These are phyloP conservation scores for Suricata suricatta DNA, from an alignment of 2,113 vertebrate genomes.

Conservation along the genomic window DNA sequence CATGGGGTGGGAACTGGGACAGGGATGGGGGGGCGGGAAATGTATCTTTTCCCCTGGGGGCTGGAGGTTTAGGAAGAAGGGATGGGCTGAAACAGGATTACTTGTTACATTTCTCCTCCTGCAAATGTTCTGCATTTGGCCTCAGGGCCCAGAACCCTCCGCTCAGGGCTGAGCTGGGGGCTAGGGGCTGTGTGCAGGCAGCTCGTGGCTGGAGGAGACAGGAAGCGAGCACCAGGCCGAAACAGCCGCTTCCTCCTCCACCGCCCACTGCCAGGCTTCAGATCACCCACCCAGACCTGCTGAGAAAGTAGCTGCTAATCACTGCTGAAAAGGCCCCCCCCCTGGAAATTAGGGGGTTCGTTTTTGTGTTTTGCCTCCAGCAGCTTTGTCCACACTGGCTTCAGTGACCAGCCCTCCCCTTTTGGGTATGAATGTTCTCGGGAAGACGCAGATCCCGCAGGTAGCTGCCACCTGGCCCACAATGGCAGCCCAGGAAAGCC, in stretches of 20 bases:
- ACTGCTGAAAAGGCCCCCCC: background rate
- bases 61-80: background rate
- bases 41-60: background rate
- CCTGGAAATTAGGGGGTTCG: background rate
- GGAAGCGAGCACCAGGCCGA: background rate
- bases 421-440: slow-evolving; percentile 50
- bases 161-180: no score
- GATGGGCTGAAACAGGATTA: background rate
- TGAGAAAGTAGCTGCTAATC: background rate
- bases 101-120: background rate
- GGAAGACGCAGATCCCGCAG: slow-evolving; percentile 66
- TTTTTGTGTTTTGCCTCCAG: slow-evolving; percentile 66
- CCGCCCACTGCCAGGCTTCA: background rate
- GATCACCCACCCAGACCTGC: background rate
- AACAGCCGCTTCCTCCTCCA: background rate
- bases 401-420: slow-evolving; percentile 10
- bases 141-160: no score
- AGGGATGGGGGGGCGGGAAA: background rate
- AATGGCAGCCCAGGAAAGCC: slow-evolving; percentile 39
- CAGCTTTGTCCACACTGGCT: background rate
- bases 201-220: background rate
- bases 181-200: no score
- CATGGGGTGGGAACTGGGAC: background rate
- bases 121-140: background rate
- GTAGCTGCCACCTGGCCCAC: slow-evolving; percentile 59